Evolutionary conservation across 2,888 invertebrate species (phyloP), one percentile per base, ranked within the genome.

Genomic region (Dryobota labecula): DNA sequence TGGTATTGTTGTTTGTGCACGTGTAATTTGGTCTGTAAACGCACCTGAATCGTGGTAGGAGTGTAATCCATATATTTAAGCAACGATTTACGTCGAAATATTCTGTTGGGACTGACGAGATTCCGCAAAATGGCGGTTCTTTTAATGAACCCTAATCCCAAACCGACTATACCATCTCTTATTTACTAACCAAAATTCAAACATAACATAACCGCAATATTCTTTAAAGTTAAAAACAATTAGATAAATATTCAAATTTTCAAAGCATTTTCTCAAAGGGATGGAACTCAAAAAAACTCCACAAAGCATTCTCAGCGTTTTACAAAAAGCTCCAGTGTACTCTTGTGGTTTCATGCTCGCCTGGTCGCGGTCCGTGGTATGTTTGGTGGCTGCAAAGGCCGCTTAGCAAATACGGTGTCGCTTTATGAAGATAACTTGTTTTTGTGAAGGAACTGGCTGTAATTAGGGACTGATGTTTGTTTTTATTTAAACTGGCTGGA

Each of bases 251-350:
- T 62, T 71, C 36, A 36, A 8, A 36, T 36, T 36, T 36, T 36
- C 43, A 45, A 63, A 70, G 64, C 36, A 57, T 66, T 62, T 75
- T 41, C 43, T 73, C 78, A 73, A 82, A 82, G 71, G 27, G 33
- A 5, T 54, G 33, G 20, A 11, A 51, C 54, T 60, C 63, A 47
- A 83, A 78, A 78, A 73, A 67, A 53, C 41, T 56, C 36, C 38
- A 57, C 80, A 83, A 85, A 85, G 80, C 75, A 69, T 83, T 71
- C 72, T 70, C 58, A 24, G 30, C 30, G 65, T 62, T 73, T 45
- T 45, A 68, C 67, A 68, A 61, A 64, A 75, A 68, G 43, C 47
- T 47, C 78, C 43, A 24, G 38, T 33, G 20, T 79, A 61, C 49
- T 66, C 51, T 57, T 67, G 83, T 43, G 78, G 78, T 73, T 73